phyloP scores from a whole-genome alignment of 2,888 invertebrate species.

The Griposia aprilina region DNA sequence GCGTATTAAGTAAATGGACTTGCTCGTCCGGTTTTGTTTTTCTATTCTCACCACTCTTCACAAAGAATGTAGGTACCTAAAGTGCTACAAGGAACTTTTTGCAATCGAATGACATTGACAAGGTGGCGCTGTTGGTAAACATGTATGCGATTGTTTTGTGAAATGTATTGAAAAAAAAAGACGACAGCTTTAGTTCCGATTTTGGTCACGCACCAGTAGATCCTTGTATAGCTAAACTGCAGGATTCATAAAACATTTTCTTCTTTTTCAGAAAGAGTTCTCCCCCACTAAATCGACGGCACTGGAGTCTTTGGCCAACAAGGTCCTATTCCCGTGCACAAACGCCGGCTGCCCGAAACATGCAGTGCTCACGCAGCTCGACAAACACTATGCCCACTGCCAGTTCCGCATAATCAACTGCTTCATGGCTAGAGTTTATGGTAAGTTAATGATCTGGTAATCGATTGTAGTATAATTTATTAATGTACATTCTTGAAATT shows the following conservation, averaged over 20 bases:
- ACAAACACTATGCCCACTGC: constrained; percentile 88
- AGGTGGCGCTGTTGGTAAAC: not conserved
- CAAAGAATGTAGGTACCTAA: not conserved
- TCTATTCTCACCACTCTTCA: too few species aligned
- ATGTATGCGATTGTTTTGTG: not conserved
- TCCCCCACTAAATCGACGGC: constrained; percentile 89
- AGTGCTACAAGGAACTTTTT: not conserved
- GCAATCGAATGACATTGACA: not conserved
- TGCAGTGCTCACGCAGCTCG: constrained; percentile 87
- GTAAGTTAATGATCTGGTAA: constrained; percentile 70
- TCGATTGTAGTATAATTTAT: not conserved
- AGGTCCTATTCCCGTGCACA: constrained; percentile 91
- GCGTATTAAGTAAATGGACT: not conserved
- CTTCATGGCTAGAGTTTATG: constrained; percentile 89
- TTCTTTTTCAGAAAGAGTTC: constrained; percentile 87
- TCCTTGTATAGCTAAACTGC: too few species aligned
- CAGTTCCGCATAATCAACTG: constrained; percentile 87
- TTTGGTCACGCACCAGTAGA: not conserved
- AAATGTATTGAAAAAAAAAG: not conserved
- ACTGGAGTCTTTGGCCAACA: constrained; percentile 91
- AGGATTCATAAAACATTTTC: not conserved
- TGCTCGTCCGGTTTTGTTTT: too few species aligned
- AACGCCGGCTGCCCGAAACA: constrained; percentile 91
- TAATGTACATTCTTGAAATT: not conserved
- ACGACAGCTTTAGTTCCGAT: not conserved